Evolutionary conservation across 53 echinoderm and acorn worm genomes (phyloP).

Genomic region (Mesocentrotus franciscanus): DNA sequence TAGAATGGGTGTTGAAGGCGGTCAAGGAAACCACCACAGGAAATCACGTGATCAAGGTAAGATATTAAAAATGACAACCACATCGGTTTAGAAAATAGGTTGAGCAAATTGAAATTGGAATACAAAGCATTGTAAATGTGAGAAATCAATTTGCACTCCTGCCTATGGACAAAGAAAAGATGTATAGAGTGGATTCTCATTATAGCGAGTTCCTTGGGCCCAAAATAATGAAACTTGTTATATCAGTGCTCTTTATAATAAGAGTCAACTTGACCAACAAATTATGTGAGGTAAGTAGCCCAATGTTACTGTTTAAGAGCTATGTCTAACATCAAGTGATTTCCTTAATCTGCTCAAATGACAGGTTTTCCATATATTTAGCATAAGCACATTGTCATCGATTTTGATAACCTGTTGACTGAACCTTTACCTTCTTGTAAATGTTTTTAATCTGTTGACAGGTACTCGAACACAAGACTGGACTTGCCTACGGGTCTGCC

Average conservation of each 20-base stretch:
- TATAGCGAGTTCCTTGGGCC: neutral
- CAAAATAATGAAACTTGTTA: slow-evolving; percentile 1
- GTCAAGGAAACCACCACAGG: too few species aligned
- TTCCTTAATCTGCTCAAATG: slow-evolving; percentile 20
- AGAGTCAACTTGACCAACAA: slow-evolving; percentile 24
- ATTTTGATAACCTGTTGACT: slow-evolving; percentile 25
- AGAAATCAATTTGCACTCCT: too few species aligned
- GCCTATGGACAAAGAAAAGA: too few species aligned
- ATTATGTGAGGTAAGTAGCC: slow-evolving; percentile 8
- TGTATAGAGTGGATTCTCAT: neutral
- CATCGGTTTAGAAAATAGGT: too few species aligned
- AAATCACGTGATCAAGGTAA: too few species aligned
- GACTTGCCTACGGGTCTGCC: neutral
- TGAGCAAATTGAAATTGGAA: too few species aligned
- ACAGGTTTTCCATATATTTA: neutral
- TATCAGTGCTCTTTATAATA: slow-evolving; percentile 26
- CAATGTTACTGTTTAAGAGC: neutral
- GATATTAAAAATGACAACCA: too few species aligned
- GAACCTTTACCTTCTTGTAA: neutral
- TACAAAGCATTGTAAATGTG: too few species aligned
- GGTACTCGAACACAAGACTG: slow-evolving; percentile 9
- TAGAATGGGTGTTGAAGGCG: too few species aligned
- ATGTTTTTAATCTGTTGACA: slow-evolving; percentile 27
- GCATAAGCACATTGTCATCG: neutral
- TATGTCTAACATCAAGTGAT: neutral